These are phyloP conservation scores for Drosophila fungiperda DNA, from an alignment of 2,888 invertebrate genomes.

Conservation along the genomic window DNA sequence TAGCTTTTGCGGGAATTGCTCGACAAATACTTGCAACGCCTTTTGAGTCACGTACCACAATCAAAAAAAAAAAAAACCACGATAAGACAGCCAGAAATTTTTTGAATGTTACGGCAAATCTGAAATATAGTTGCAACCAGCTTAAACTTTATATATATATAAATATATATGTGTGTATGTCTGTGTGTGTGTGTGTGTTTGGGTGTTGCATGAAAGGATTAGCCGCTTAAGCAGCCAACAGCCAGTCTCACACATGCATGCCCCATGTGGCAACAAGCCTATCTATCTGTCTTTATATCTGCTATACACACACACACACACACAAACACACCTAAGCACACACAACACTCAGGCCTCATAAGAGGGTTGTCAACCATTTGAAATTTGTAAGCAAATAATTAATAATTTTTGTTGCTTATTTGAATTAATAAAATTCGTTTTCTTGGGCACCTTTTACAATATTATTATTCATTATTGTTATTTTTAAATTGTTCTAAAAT, in stretches of 20 bases:
- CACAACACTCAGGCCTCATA: conserved; percentile 8
- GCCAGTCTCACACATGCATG: conserved; percentile 27
- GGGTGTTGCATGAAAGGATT: conserved; percentile 59
- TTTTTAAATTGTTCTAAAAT: background rate
- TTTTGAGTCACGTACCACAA: conserved; percentile 76
- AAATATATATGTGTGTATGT: conserved; percentile 13
- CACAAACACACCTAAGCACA: background rate
- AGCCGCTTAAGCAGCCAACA: conserved; percentile 55
- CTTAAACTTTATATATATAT: conserved; percentile 16
- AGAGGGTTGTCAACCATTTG: background rate
- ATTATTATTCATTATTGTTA: background rate
- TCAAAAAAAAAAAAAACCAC: conserved; percentile 51
- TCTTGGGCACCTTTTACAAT: background rate
- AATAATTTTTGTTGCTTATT: background rate
- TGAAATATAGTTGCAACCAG: conserved; percentile 60
- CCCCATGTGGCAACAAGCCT: conserved; percentile 53
- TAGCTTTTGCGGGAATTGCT: background rate
- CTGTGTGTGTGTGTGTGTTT: conserved; percentile 19
- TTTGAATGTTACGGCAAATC: conserved; percentile 41
- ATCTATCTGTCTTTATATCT: conserved; percentile 62
- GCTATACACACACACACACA: conserved; percentile 33
- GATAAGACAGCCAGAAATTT: conserved; percentile 50
- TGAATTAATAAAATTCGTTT: background rate
- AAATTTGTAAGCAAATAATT: background rate
- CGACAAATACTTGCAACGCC: conserved; percentile 74